Evolutionary conservation across 2,888 invertebrate genomes (phyloP).

Genomic region (Brachyopa scutellaris): DNA sequence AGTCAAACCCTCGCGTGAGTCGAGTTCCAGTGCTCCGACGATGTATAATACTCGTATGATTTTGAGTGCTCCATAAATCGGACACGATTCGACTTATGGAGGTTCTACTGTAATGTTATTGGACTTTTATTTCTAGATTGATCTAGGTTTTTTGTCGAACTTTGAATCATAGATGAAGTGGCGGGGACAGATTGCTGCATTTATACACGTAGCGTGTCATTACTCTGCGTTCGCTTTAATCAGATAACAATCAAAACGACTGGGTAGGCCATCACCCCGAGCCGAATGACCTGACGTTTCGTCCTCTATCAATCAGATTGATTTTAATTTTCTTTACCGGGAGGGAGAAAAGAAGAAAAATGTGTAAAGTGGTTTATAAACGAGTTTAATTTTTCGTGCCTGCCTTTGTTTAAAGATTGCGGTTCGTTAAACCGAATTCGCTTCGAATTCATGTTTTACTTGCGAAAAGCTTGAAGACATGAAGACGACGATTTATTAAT

Average conservation of each 20-base stretch:
- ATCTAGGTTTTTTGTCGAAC: neutral
- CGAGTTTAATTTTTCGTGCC: neutral
- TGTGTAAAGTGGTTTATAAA: too few relatives aligned
- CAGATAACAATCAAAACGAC: neutral
- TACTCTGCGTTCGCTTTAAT: neutral
- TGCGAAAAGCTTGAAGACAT: slow-evolving; percentile 28
- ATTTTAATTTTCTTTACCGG: too few relatives aligned
- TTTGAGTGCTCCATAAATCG: too few relatives aligned
- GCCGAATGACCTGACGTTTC: slow-evolving; percentile 15
- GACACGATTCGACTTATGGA: too few relatives aligned
- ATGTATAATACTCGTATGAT: too few relatives aligned
- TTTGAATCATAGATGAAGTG: neutral
- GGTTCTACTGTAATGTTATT: neutral
- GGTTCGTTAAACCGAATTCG: too few relatives aligned
- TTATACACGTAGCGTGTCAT: neutral
- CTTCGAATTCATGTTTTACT: too few relatives aligned
- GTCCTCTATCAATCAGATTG: slow-evolving; percentile 16
- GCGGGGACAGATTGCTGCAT: neutral
- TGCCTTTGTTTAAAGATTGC: neutral
- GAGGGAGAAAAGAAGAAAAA: too few relatives aligned
- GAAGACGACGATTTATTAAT: slow-evolving; percentile 41
- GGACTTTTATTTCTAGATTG: neutral
- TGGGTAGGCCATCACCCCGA: neutral
- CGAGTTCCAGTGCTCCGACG: too few relatives aligned
- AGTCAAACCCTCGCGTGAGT: too few relatives aligned